Percentiles rank a stretch among this genome's conserved stretches.
Conservation (phyloP, 2,797 vertebrate genomes). For the Siniperca obscura region DNA sequence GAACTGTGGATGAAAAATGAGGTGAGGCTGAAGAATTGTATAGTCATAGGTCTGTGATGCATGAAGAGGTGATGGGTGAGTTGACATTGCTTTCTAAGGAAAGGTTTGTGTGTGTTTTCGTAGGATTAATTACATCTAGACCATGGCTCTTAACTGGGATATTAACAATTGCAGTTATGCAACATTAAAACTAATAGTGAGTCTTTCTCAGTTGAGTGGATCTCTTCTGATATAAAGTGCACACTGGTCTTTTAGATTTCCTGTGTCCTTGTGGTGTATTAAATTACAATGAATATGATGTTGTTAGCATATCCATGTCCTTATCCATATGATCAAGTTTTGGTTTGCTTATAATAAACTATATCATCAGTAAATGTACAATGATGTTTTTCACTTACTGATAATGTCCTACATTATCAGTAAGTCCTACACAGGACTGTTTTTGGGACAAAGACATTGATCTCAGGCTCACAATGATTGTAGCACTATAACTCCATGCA, state of each 20-base stretch:
- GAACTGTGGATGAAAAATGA: constrained; percentile 42
- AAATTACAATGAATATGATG: neutral
- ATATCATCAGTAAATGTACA: neutral
- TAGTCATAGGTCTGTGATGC: constrained; percentile 38
- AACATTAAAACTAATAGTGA: neutral
- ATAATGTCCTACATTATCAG: neutral
- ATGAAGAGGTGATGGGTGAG: constrained; percentile 45
- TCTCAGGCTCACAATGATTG: constrained; percentile 5
- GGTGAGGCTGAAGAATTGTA: constrained; percentile 25
- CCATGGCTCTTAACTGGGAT: neutral
- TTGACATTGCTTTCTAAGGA: constrained; percentile 28
- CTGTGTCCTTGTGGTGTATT: neutral
- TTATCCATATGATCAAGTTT: neutral
- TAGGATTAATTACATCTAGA: neutral
- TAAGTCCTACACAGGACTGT: neutral
- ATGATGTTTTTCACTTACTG: neutral
- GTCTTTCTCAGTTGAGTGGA: neutral
- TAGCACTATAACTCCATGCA: neutral
- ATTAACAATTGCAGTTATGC: neutral
- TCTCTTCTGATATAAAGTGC: neutral
- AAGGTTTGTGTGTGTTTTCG: constrained; percentile 17
- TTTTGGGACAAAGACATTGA: neutral
- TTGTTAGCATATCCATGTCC: neutral
- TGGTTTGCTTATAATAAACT: neutral
- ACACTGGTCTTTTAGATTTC: neutral